Percentiles rank a stretch among this genome's conserved stretches.
Evolutionary conservation across 2,888 invertebrate genomes (phyloP).

Genomic region (Rhogogaster chlorosoma): DNA sequence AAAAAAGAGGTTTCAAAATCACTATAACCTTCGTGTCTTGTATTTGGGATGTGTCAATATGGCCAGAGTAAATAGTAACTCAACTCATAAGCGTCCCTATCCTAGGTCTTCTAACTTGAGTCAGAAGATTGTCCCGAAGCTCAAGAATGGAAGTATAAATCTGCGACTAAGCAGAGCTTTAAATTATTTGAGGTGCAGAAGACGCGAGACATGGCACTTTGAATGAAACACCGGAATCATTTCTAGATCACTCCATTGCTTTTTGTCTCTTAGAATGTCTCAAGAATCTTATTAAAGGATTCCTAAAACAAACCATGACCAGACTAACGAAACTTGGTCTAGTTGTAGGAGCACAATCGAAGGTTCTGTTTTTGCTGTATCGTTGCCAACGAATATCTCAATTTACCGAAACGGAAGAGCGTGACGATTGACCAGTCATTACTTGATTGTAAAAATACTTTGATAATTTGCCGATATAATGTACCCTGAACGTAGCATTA

Average conservation of each 20-base stretch:
- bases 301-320: slow-evolving; percentile 7
- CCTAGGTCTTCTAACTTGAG: background rate
- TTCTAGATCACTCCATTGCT: background rate
- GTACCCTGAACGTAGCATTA: background rate
- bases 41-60: slow-evolving; percentile 9
- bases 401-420: background rate
- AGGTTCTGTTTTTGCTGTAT: background rate
- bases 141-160: background rate
- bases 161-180: background rate
- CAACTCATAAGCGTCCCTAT: background rate
- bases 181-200: too few relatives aligned
- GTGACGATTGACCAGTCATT: background rate
- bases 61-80: slow-evolving; percentile 12
- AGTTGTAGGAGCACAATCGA: slow-evolving; percentile 58
- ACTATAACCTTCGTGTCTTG: background rate
- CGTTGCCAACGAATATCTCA: slow-evolving; percentile 31
- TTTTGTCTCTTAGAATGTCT: background rate
- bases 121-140: background rate
- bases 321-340: slow-evolving; percentile 51
- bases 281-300: background rate
- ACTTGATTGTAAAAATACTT: background rate
- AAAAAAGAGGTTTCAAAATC: slow-evolving; percentile 15
- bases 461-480: background rate
- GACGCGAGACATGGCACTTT: background rate
- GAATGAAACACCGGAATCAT: background rate